phyloP scores from a whole-genome alignment of 1,140 invertebrate genomes.

The Pseudomyrmex concolor region DNA sequence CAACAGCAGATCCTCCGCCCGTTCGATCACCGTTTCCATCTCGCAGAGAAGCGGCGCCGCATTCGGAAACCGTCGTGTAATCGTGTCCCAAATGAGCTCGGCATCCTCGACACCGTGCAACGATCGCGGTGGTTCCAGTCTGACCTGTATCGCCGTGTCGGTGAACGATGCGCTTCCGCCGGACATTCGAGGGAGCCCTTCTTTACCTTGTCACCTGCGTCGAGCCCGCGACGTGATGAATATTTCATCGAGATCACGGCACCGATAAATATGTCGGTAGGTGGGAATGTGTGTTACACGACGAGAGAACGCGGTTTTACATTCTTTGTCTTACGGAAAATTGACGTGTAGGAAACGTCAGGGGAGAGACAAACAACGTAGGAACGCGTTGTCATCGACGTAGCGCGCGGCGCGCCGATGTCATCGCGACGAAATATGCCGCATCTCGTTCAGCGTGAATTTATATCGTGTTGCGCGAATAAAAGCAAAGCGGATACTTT shows the following conservation, averaged over 20 bases:
- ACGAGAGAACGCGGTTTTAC: neutral
- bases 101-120: slow-evolving; percentile 71
- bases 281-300: too few relatives aligned
- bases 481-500: neutral
- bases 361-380: slow-evolving; percentile 41
- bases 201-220: neutral
- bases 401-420: neutral
- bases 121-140: slow-evolving; percentile 67
- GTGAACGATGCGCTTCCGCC: slow-evolving; percentile 17
- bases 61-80: slow-evolving; percentile 74
- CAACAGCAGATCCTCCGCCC: slow-evolving; percentile 71
- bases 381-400: slow-evolving; percentile 29
- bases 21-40: slow-evolving; percentile 75
- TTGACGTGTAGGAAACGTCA: slow-evolving; percentile 25
- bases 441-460: slow-evolving; percentile 30
- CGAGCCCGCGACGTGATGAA: slow-evolving; percentile 19
- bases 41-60: slow-evolving; percentile 75
- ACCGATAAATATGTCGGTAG: slow-evolving; percentile 11
- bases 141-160: slow-evolving; percentile 28
- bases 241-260: slow-evolving; percentile 31
- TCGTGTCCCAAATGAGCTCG: slow-evolving; percentile 74
- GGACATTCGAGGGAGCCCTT: slow-evolving; percentile 40
- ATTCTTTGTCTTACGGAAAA: slow-evolving; percentile 11
- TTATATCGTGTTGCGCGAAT: neutral
- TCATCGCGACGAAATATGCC: slow-evolving; percentile 89